A percentile compares a stretch with the other conserved stretches of the same genome.
These are phyloP conservation scores for Pristiophorus japonicus DNA, from an alignment of 2,113 vertebrate genomes.

Conservation along the genomic window DNA sequence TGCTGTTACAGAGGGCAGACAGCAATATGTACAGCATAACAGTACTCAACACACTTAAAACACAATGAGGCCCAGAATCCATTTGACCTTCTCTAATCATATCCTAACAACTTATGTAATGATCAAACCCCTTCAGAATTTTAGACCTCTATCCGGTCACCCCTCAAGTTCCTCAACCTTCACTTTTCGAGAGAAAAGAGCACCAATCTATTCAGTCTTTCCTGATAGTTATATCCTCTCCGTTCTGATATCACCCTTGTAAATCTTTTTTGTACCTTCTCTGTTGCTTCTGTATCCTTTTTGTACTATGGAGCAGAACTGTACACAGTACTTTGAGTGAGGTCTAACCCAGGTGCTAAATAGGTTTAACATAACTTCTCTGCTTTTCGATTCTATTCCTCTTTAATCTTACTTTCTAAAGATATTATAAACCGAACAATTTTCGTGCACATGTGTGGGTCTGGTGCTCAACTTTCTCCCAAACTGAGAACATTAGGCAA, in stretches of 20 bases:
- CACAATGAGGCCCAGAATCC: background rate
- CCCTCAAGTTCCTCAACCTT: background rate
- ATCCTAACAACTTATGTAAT: background rate
- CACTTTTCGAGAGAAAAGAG: background rate
- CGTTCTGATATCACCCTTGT: background rate
- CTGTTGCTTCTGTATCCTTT: background rate
- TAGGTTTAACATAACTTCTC: background rate
- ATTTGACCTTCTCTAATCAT: background rate
- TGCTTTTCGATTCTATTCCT: background rate
- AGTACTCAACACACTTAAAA: background rate
- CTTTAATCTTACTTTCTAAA: background rate
- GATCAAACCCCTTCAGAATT: background rate
- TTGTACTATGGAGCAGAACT: background rate
- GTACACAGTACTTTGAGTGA: background rate
- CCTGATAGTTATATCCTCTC: background rate
- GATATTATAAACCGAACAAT: background rate
- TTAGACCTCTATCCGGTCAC: background rate
- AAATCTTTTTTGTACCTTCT: background rate
- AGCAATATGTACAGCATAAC: background rate
- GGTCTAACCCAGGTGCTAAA: background rate
- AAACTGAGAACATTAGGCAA: background rate
- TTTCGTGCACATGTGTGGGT: background rate
- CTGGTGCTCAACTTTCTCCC: background rate
- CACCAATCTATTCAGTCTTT: background rate
- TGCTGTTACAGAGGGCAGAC: background rate